phyloP scores from a whole-genome alignment of 2,113 vertebrate genomes.

The Myiozetetes cayanensis region DNA sequence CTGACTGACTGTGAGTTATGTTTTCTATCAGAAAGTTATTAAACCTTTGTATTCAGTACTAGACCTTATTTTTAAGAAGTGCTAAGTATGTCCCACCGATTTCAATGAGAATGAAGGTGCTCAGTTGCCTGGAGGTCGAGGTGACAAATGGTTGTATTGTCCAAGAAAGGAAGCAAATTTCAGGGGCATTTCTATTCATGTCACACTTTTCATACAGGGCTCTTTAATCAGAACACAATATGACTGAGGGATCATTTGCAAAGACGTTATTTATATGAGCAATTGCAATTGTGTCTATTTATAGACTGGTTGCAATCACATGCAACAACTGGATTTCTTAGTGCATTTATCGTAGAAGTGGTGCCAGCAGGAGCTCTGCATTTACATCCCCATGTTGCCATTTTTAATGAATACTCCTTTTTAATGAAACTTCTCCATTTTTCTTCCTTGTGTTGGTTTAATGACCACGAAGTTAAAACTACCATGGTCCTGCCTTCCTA shows the following conservation, averaged over 20 bases:
- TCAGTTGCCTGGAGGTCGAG: not conserved
- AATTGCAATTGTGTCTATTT: slow-evolving; percentile 19
- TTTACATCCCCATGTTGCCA: not conserved
- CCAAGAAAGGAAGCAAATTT: slow-evolving; percentile 2
- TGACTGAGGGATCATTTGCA: slow-evolving; percentile 5
- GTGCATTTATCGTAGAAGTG: not conserved
- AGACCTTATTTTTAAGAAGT: not conserved
- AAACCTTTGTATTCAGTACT: not conserved
- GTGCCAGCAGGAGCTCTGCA: not conserved
- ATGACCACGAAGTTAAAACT: not conserved
- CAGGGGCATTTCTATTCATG: not conserved
- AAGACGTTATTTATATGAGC: slow-evolving; percentile 12
- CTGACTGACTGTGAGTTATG: not conserved
- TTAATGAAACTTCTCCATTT: not conserved
- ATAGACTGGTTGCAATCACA: not conserved
- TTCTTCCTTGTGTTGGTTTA: not conserved
- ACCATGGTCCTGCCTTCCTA: not conserved
- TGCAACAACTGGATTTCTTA: not conserved
- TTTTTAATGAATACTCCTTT: not conserved
- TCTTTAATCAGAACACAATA: not conserved
- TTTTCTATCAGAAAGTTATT: not conserved
- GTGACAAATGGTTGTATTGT: not conserved
- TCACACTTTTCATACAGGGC: not conserved
- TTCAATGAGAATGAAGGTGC: not conserved
- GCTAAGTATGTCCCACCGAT: not conserved